Percentiles rank a stretch among this genome's conserved stretches.
Conservation (phyloP, 2,888 invertebrate genomes). For the Drosophila barbarae region DNA sequence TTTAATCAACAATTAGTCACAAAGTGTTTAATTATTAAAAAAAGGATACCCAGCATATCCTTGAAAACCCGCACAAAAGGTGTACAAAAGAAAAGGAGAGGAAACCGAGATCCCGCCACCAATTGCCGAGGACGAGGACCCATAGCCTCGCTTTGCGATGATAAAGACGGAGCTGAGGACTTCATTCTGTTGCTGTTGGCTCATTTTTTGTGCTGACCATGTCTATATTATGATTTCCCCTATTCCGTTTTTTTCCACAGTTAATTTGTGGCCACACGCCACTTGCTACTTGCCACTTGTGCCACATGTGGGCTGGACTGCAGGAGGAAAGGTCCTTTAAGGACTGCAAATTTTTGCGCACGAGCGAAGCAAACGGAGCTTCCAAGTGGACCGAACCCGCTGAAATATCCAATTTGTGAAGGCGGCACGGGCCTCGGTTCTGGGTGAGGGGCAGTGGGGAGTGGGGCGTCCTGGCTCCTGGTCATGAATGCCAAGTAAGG, state of each 20-base stretch:
- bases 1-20: not conserved
- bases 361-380: slow-evolving; percentile 57
- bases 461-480: slow-evolving; percentile 28
- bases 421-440: slow-evolving; percentile 22
- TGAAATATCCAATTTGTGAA: slow-evolving; percentile 65
- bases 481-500: slow-evolving; percentile 71
- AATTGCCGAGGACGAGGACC: slow-evolving; percentile 12
- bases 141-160: slow-evolving; percentile 20
- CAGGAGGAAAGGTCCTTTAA: slow-evolving; percentile 40
- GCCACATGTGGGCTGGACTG: slow-evolving; percentile 42
- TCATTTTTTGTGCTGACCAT: slow-evolving; percentile 67
- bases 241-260: slow-evolving; percentile 35
- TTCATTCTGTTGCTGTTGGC: slow-evolving; percentile 29
- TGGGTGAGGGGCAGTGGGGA: not conserved
- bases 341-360: slow-evolving; percentile 71
- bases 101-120: not conserved
- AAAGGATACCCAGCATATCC: not conserved
- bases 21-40: not conserved
- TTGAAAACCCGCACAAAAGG: not conserved
- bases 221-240: slow-evolving; percentile 64
- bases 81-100: slow-evolving; percentile 1
- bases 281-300: slow-evolving; percentile 44
- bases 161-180: slow-evolving; percentile 29
- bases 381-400: slow-evolving; percentile 45
- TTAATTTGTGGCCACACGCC: slow-evolving; percentile 68